Conservation (phyloP, 2,888 invertebrate species). For the Pandemis cinnamomeana region DNA sequence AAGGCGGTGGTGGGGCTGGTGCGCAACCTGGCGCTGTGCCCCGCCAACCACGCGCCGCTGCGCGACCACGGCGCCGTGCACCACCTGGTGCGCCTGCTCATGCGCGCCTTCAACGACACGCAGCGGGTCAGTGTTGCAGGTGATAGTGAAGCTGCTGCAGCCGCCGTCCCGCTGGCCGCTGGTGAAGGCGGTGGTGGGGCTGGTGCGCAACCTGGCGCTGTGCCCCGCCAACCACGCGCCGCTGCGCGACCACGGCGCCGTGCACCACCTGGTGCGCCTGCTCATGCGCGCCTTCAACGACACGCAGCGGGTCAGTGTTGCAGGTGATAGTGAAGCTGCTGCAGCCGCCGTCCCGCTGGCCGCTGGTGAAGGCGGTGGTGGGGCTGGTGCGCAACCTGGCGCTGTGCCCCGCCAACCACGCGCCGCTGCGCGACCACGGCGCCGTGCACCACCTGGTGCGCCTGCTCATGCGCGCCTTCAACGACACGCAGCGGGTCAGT, state of each 20-base stretch:
- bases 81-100: constrained; percentile 95
- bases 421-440: constrained; percentile 96
- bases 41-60: constrained; percentile 97
- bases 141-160: constrained; percentile 97
- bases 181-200: constrained; percentile 98
- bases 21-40: constrained; percentile 97
- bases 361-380: constrained; percentile 98
- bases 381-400: constrained; percentile 99
- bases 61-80: constrained; percentile 98
- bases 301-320: constrained; percentile 91
- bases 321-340: constrained; percentile 90
- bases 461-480: constrained; percentile 96
- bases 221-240: constrained; percentile 98
- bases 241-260: constrained; percentile 96
- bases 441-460: constrained; percentile 97
- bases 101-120: constrained; percentile 96
- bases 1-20: constrained; percentile 99
- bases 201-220: constrained; percentile 98
- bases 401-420: constrained; percentile 97
- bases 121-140: constrained; percentile 91
- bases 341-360: constrained; percentile 99
- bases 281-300: constrained; percentile 96
- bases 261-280: constrained; percentile 96
- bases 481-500: constrained; percentile 94
- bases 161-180: constrained; percentile 99